phyloP scores from a whole-genome alignment of 2,888 invertebrate genomes.

The Euplagia quadripunctaria region DNA sequence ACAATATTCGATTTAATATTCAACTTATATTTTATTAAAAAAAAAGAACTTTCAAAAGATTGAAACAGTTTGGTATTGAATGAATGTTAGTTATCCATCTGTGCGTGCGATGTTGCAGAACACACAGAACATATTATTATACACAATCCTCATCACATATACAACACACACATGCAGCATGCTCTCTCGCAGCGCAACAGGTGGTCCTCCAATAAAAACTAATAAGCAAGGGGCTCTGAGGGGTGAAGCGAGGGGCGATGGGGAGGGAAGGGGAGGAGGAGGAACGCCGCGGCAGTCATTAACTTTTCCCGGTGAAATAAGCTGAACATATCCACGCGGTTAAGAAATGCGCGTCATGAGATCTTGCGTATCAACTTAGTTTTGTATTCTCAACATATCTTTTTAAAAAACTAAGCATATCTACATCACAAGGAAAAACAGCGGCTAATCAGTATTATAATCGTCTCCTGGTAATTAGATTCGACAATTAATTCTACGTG shows the following conservation, averaged over 20 bases:
- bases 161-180: conserved; percentile 20
- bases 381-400: background rate
- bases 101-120: background rate
- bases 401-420: background rate
- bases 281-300: conserved; percentile 36
- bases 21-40: too few relatives aligned
- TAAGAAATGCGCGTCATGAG: background rate
- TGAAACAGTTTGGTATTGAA: background rate
- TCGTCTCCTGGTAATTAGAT: background rate
- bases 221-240: conserved; percentile 36
- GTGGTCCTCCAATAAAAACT: conserved; percentile 53
- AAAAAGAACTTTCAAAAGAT: too few relatives aligned
- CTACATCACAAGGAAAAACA: background rate
- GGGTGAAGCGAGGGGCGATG: conserved; percentile 6
- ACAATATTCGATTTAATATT: too few relatives aligned
- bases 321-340: background rate
- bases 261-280: background rate
- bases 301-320: conserved; percentile 42
- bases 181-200: conserved; percentile 45
- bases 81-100: background rate
- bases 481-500: background rate
- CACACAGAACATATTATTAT: background rate
- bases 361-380: background rate
- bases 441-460: background rate
- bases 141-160: background rate